phyloP scores from a whole-genome alignment of 2,888 invertebrate genomes.

The Megamerina dolium region DNA sequence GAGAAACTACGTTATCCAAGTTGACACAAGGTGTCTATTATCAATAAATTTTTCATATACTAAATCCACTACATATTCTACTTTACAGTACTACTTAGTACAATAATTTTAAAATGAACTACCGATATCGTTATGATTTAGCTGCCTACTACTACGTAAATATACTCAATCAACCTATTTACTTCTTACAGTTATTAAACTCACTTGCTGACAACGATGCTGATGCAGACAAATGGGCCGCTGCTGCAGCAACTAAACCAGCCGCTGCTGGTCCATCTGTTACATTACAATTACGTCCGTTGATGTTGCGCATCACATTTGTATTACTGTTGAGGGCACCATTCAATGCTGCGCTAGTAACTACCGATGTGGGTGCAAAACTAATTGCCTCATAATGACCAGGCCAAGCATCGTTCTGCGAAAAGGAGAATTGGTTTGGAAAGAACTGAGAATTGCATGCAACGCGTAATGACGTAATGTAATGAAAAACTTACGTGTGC shows the following conservation, averaged over 20 bases:
- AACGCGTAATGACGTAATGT: too few relatives aligned
- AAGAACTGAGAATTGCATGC: background rate
- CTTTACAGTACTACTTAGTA: too few relatives aligned
- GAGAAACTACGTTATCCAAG: too few relatives aligned
- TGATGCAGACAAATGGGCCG: slow-evolving; percentile 58
- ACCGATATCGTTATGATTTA: too few relatives aligned
- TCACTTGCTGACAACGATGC: slow-evolving; percentile 69
- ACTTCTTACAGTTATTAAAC: too few relatives aligned
- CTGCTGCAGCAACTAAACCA: slow-evolving; percentile 27
- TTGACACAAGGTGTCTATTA: too few relatives aligned
- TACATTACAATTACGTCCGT: slow-evolving; percentile 30
- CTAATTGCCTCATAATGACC: slow-evolving; percentile 42
- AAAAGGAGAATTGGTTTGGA: slow-evolving; percentile 2
- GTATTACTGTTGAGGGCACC: slow-evolving; percentile 27
- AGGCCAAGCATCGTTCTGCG: slow-evolving; percentile 39
- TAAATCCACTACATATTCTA: too few relatives aligned
- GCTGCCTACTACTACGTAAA: too few relatives aligned
- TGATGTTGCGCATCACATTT: slow-evolving; percentile 40
- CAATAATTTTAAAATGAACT: too few relatives aligned
- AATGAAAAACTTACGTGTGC: slow-evolving; percentile 36
- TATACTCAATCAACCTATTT: too few relatives aligned
- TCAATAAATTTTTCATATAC: too few relatives aligned
- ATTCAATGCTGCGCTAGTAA: slow-evolving; percentile 26
- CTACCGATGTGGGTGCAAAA: slow-evolving; percentile 33
- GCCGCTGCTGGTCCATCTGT: slow-evolving; percentile 29